Base-by-base conservation (phyloP, 2,797 vertebrate genomes). In the Macroramphosus scolopax region DNA sequence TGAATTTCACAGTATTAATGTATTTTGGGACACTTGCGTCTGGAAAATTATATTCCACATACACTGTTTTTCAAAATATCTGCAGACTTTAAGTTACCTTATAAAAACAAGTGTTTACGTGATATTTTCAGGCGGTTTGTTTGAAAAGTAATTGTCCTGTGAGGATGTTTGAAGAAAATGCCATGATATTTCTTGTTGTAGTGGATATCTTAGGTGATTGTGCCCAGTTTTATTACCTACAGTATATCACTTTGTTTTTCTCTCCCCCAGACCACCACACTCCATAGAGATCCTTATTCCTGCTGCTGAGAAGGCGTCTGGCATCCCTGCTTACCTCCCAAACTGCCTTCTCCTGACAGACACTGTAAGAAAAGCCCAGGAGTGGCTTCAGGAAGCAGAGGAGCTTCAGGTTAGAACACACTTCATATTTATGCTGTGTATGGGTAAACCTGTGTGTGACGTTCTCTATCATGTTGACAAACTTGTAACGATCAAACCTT, bases 301-400 rank as follows among this genome's bases (percentile, higher is more conserved):
- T 5, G 92, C 91, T 11, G 85, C 95, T 22, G 93, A 91, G 58
- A 94, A 95, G 34, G 87, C 91, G 0, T 92, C 93, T 13, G 87
- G 86, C 47, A 90, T 99, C 76, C 91, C 93, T 0, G 93, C 95
- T 2, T 90, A 95, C 63, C 89, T 99, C 59, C 94, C 95, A 0
- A 95, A 85, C 15, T 93, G 93, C 6, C 78, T 82, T 0, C 85
- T 91, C 0, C 89, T 99, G 37, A 94, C 91, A 56, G 96, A 98
- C 10, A 80, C 92, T 0, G 90, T 95, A 39, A 89, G 91, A 72
- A 95, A 81, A 69, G 95, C 95, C 58, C 81, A 54, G 38, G 94
- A 95, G 75, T 99, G 96, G 97, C 88, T 97, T 14, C 92, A 93
- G 50, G 94, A 97, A 18, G 93, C 93, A 0, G 93, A 97, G 41